Evolutionary conservation across 2,888 invertebrate genomes (phyloP).

Genomic region (Cephus nigrinus): DNA sequence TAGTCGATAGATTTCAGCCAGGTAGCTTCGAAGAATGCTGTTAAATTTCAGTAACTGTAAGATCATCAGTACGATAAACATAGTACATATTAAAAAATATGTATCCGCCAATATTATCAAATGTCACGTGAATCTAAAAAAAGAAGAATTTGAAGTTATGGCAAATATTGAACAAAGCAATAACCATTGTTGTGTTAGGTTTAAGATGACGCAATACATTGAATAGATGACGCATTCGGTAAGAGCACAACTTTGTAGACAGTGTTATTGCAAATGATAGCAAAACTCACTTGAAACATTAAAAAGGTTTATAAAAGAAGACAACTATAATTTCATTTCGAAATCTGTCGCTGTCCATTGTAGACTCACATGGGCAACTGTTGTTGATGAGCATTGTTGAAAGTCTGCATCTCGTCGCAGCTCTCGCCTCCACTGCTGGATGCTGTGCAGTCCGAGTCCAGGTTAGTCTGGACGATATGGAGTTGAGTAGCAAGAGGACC

Average conservation of each 20-base stretch:
- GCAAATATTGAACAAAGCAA: neutral
- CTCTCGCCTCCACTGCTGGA: conserved; percentile 95
- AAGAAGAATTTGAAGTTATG: neutral
- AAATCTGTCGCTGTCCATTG: neutral
- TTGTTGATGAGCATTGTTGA: conserved; percentile 82
- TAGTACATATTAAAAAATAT: neutral
- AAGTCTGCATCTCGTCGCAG: conserved; percentile 87
- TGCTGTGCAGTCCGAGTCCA: conserved; percentile 94
- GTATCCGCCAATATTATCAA: neutral
- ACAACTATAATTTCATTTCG: neutral
- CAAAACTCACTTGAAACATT: neutral
- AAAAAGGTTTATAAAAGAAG: neutral
- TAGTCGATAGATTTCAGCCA: neutral
- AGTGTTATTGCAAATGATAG: neutral
- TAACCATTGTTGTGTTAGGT: neutral
- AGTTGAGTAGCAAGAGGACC: conserved; percentile 81
- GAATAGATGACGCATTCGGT: neutral
- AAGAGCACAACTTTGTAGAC: neutral
- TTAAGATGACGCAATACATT: neutral
- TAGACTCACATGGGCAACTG: conserved; percentile 82
- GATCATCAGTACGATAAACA: too few species aligned
- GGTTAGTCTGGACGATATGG: conserved; percentile 77
- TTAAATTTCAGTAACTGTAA: neutral
- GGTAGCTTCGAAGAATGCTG: neutral
- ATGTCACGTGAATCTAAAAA: too few species aligned